Evolutionary conservation across 1,140 invertebrate species (phyloP).

Genomic region (Archivesica marissinica): DNA sequence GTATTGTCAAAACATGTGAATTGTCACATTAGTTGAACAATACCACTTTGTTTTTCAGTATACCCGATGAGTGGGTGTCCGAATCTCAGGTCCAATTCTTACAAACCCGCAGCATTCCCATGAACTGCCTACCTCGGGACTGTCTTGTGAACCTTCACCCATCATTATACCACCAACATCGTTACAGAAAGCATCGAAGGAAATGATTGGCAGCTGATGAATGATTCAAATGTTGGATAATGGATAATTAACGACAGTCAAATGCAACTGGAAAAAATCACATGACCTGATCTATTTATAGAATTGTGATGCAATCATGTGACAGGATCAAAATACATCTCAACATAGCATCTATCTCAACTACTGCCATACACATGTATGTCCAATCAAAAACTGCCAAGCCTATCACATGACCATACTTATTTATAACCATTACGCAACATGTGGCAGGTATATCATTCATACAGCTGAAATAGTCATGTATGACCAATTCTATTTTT

Average conservation of each 20-base stretch:
- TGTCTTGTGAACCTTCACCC: conserved; percentile 70
- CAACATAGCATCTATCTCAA: not conserved
- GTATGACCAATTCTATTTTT: not conserved
- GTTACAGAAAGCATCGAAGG: conserved; percentile 72
- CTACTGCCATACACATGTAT: not conserved
- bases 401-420: not conserved
- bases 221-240: not conserved
- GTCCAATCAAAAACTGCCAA: not conserved
- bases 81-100: conserved; percentile 73
- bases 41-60: conserved; percentile 68
- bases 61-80: conserved; percentile 78
- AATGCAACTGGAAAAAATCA: not conserved
- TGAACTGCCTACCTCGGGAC: conserved; percentile 71
- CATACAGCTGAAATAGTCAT: conserved; percentile 9
- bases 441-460: not conserved
- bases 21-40: too few species aligned
- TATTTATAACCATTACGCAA: conserved; percentile 5
- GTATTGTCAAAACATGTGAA: too few species aligned
- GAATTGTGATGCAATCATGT: not conserved
- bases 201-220: conserved; percentile 17
- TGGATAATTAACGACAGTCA: not conserved
- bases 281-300: conserved; percentile 16
- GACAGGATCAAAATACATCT: not conserved
- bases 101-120: conserved; percentile 67
- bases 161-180: conserved; percentile 71